These are phyloP conservation scores for Diorhabda carinulata DNA, from an alignment of 1,140 invertebrate genomes.

Conservation along the genomic window DNA sequence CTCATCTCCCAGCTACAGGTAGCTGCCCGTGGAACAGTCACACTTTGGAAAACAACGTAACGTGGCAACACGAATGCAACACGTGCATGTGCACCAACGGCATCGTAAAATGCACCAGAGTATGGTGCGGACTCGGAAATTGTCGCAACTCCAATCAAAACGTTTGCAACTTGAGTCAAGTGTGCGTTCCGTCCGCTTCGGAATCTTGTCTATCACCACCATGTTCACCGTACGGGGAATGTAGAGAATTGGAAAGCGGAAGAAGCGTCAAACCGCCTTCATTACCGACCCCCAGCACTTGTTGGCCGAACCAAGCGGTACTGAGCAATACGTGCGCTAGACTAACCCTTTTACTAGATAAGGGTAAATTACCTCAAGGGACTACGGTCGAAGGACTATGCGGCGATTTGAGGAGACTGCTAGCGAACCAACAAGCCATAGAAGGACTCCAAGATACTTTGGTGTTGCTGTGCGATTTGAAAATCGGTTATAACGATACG, in stretches of 20 bases:
- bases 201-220: constrained; percentile 73
- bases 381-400: constrained; percentile 71
- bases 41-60: constrained; percentile 57
- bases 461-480: constrained; percentile 77
- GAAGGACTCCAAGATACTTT: constrained; percentile 53
- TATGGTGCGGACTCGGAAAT: constrained; percentile 81
- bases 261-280: constrained; percentile 69
- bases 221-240: constrained; percentile 78
- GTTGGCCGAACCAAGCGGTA: constrained; percentile 71
- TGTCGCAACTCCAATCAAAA: constrained; percentile 57
- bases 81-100: constrained; percentile 73
- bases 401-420: constrained; percentile 60
- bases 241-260: constrained; percentile 67
- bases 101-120: constrained; percentile 73
- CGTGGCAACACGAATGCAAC: constrained; percentile 76
- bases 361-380: constrained; percentile 60
- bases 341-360: constrained; percentile 67
- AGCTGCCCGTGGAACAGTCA: constrained; percentile 58
- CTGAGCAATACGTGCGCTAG: constrained; percentile 70
- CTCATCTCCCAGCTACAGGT: constrained; percentile 44
- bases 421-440: constrained; percentile 60
- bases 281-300: constrained; percentile 69
- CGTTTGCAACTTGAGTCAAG: constrained; percentile 58
- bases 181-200: constrained; percentile 71
- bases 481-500: constrained; percentile 72